Evolutionary conservation across 2,797 vertebrate species (phyloP).

Genomic region (Lateolabrax maculatus): DNA sequence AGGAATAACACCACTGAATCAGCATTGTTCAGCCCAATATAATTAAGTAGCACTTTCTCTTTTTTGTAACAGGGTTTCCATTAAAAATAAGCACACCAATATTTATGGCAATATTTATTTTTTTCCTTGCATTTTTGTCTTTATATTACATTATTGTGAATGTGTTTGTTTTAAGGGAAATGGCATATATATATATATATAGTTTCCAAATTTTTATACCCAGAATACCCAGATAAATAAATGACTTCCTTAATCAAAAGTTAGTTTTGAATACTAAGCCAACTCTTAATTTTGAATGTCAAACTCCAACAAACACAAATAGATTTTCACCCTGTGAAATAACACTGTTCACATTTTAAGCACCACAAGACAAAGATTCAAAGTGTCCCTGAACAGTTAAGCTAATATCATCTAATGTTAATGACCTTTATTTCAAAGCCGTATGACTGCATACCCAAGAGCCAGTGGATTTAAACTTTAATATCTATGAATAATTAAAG

Average conservation of each 20-base stretch:
- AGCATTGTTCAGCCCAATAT: not conserved
- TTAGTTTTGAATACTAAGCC: not conserved
- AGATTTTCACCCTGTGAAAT: constrained; percentile 3
- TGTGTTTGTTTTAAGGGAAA: not conserved
- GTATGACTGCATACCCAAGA: constrained; percentile 58
- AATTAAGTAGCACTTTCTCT: not conserved
- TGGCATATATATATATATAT: not conserved
- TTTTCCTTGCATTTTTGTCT: not conserved
- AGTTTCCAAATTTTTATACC: not conserved
- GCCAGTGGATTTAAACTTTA: constrained; percentile 77
- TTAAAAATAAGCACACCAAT: not conserved
- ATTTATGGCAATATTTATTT: no score
- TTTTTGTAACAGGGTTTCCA: not conserved
- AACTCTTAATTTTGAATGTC: not conserved
- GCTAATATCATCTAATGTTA: constrained; percentile 67
- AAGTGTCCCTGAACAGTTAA: constrained; percentile 54
- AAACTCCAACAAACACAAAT: not conserved
- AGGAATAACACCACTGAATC: not conserved
- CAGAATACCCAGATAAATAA: not conserved
- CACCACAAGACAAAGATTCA: constrained; percentile 33
- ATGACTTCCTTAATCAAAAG: not conserved
- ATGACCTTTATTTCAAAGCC: constrained; percentile 73
- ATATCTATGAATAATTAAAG: constrained; percentile 84
- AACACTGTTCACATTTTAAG: constrained; percentile 11
- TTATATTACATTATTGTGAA: not conserved